These are phyloP conservation scores for Hydractinia symbiolongicarpus DNA, from an alignment of 30 jellyfish, hydroid and myxozoan genomes.

Conservation along the genomic window DNA sequence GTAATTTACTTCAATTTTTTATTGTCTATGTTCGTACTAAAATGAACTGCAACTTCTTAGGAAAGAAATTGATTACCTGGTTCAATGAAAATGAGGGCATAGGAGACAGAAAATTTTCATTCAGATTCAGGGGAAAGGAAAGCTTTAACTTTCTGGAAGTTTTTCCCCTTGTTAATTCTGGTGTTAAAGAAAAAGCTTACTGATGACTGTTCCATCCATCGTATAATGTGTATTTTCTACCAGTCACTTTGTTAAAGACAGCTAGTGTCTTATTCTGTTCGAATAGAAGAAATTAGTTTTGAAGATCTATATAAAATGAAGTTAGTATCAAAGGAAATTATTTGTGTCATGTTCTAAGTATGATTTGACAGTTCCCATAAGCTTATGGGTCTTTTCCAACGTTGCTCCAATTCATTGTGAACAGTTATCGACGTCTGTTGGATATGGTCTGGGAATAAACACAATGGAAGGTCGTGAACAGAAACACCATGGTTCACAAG, in stretches of 20 bases:
- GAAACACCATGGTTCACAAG: neutral
- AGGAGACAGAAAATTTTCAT: neutral
- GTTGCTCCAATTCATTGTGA: conserved; percentile 16
- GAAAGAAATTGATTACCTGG: neutral
- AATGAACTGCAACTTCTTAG: neutral
- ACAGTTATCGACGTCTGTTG: neutral
- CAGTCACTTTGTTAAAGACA: neutral
- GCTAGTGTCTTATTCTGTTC: neutral
- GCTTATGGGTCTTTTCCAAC: conserved; percentile 2
- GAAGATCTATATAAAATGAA: conserved; percentile 3
- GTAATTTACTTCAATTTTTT: neutral
- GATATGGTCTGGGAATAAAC: neutral
- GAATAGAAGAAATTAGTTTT: neutral
- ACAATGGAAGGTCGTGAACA: conserved; percentile 7
- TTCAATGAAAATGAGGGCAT: conserved; percentile 14
- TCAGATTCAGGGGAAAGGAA: conserved; percentile 20
- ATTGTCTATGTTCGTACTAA: neutral
- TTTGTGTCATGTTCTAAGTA: neutral
- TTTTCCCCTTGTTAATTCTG: neutral
- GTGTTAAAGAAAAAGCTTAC: neutral
- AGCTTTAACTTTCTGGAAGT: neutral
- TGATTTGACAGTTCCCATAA: neutral
- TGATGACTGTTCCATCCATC: conserved; percentile 12
- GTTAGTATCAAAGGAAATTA: neutral
- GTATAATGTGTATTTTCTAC: conserved; percentile 11